Evolutionary conservation across 2,888 invertebrate species (phyloP).

Genomic region (Cheilosia vulpina): DNA sequence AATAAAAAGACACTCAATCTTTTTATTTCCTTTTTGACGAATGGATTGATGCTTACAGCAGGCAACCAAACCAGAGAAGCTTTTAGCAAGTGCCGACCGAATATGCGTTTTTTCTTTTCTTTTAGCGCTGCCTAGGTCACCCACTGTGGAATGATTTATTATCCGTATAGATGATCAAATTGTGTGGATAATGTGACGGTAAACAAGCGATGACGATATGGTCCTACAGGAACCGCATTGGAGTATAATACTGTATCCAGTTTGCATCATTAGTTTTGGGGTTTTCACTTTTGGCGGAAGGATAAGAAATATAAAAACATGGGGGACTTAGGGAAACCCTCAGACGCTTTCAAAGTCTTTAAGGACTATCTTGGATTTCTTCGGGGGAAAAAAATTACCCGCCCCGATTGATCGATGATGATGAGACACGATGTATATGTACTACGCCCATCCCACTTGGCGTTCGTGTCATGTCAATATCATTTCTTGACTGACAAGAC

Average conservation of each 20-base stretch:
- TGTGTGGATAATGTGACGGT: constrained; percentile 75
- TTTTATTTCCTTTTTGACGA: constrained; percentile 57
- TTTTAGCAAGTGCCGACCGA: constrained; percentile 40
- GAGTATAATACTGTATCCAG: constrained; percentile 10
- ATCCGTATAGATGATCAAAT: constrained; percentile 68
- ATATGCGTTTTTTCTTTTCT: neutral
- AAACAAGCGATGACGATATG: constrained; percentile 71
- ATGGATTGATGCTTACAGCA: constrained; percentile 71
- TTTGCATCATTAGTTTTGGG: constrained; percentile 66
- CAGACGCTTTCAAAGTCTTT: constrained; percentile 34
- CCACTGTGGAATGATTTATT: constrained; percentile 72
- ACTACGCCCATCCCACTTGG: constrained; percentile 12
- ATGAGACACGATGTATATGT: constrained; percentile 35
- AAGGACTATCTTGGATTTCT: constrained; percentile 15
- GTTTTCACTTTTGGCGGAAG: constrained; percentile 17
- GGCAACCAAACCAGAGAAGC: constrained; percentile 50
- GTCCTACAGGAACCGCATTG: constrained; percentile 1
- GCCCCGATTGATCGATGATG: constrained; percentile 68
- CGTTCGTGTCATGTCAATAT: constrained; percentile 71
- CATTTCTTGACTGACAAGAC: constrained; percentile 47
- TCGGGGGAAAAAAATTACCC: neutral
- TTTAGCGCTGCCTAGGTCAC: constrained; percentile 46
- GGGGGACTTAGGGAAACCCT: constrained; percentile 53
- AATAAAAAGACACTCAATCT: constrained; percentile 74
- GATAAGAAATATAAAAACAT: constrained; percentile 25